These are phyloP conservation scores for Drosophila kepulauana DNA, from an alignment of 1,140 invertebrate genomes.

Conservation along the genomic window DNA sequence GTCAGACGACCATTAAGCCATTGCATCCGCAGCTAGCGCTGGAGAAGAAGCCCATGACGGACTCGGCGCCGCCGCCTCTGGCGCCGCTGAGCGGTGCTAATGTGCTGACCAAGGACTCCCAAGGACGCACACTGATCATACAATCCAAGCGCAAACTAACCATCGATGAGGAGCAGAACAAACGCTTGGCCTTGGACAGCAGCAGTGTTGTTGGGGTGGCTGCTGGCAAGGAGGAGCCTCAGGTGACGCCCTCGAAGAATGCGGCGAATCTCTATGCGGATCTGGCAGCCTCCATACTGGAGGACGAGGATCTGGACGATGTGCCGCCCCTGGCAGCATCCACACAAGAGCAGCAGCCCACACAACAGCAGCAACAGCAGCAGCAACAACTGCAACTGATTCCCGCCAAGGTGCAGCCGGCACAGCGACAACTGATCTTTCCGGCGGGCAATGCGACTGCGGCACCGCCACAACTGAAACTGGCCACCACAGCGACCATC, in stretches of 20 bases:
- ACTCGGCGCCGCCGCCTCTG: slow-evolving; percentile 86
- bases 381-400: slow-evolving; percentile 64
- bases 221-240: slow-evolving; percentile 71
- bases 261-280: slow-evolving; percentile 90
- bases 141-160: slow-evolving; percentile 86
- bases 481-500: slow-evolving; percentile 82
- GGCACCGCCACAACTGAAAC: slow-evolving; percentile 63
- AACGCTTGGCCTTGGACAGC: slow-evolving; percentile 72
- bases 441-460: slow-evolving; percentile 44
- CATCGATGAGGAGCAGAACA: slow-evolving; percentile 84
- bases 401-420: slow-evolving; percentile 64
- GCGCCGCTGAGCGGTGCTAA: slow-evolving; percentile 85
- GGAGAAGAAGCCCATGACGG: slow-evolving; percentile 73
- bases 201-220: slow-evolving; percentile 31
- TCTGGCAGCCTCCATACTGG: slow-evolving; percentile 89
- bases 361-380: slow-evolving; percentile 43
- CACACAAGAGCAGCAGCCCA: slow-evolving; percentile 58
- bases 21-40: slow-evolving; percentile 70
- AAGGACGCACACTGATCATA: slow-evolving; percentile 85
- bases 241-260: slow-evolving; percentile 88
- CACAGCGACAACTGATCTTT: slow-evolving; percentile 64
- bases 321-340: slow-evolving; percentile 65
- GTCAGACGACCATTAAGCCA: slow-evolving; percentile 83
- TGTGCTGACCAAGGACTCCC: slow-evolving; percentile 76
- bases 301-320: slow-evolving; percentile 89